A percentile compares a stretch with the other conserved stretches of the same genome.
phyloP scores from a whole-genome alignment of 2,888 invertebrate genomes.

The Aspidapion aeneum region DNA sequence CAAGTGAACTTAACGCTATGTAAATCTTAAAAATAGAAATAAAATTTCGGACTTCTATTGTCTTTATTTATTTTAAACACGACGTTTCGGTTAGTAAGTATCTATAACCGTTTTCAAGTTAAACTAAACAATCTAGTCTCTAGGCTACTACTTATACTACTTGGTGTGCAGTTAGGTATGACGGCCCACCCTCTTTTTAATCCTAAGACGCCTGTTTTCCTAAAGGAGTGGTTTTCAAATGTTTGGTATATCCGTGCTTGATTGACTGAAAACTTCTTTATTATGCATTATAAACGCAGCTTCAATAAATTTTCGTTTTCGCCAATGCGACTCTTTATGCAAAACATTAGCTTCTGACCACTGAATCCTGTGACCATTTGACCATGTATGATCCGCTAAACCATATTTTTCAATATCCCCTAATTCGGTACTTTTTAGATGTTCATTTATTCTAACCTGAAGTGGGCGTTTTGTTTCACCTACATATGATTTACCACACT shows the following conservation, averaged over 20 bases:
- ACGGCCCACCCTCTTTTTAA: neutral
- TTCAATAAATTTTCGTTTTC: neutral
- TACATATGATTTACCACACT: too few species aligned
- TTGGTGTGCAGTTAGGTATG: too few species aligned
- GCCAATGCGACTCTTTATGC: neutral
- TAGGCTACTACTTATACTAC: neutral
- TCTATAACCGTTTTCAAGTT: neutral
- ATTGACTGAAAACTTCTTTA: neutral
- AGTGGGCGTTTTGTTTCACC: too few species aligned
- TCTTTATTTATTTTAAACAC: neutral
- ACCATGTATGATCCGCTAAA: too few species aligned
- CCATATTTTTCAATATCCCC: too few species aligned
- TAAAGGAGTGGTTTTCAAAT: neutral
- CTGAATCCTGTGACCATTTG: too few species aligned
- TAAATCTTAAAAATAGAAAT: conserved; percentile 83
- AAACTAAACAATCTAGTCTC: neutral
- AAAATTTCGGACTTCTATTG: conserved; percentile 6
- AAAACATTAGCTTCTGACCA: too few species aligned
- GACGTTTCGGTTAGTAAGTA: neutral
- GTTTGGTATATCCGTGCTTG: neutral
- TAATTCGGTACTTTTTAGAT: too few species aligned
- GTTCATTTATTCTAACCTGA: too few species aligned
- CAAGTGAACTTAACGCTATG: too few species aligned
- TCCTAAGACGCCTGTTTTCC: neutral
- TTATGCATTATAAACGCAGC: neutral